These are phyloP conservation scores for Heliangelus exortis DNA, from an alignment of 2,797 vertebrate species.

Conservation along the genomic window DNA sequence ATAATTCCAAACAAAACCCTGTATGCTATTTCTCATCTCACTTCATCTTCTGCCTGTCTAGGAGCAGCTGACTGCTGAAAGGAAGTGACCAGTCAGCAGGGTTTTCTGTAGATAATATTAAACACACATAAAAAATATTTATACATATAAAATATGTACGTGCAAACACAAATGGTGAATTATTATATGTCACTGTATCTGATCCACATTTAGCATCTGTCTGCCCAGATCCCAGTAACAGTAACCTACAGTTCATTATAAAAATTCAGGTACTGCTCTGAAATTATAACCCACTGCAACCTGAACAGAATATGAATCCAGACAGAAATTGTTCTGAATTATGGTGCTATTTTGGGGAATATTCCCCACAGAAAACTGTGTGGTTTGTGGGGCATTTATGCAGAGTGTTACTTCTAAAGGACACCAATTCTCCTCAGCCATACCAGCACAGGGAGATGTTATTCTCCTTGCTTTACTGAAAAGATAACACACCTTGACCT, in stretches of 20 bases:
- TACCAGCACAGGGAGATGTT: neutral
- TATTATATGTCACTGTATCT: neutral
- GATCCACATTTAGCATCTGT: neutral
- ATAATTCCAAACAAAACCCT: neutral
- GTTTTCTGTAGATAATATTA: neutral
- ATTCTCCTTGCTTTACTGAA: neutral
- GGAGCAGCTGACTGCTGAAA: neutral
- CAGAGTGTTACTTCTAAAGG: neutral
- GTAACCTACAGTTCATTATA: neutral
- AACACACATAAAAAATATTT: neutral
- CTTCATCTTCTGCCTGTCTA: neutral
- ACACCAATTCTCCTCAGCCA: neutral
- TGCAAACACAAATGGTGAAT: fast-evolving
- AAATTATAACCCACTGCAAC: neutral
- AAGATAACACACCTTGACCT: neutral
- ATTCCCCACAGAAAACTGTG: neutral
- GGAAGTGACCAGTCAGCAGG: neutral
- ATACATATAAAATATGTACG: no score
- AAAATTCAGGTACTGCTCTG: neutral
- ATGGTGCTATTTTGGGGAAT: neutral
- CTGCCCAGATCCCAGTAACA: neutral
- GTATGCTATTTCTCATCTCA: neutral
- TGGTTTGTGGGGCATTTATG: neutral
- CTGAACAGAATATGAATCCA: neutral
- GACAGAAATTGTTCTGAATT: neutral